Evolutionary conservation across 2,888 invertebrate genomes (phyloP), one percentile per base, ranked within the genome.

Genomic region (Morpho deidamia): DNA sequence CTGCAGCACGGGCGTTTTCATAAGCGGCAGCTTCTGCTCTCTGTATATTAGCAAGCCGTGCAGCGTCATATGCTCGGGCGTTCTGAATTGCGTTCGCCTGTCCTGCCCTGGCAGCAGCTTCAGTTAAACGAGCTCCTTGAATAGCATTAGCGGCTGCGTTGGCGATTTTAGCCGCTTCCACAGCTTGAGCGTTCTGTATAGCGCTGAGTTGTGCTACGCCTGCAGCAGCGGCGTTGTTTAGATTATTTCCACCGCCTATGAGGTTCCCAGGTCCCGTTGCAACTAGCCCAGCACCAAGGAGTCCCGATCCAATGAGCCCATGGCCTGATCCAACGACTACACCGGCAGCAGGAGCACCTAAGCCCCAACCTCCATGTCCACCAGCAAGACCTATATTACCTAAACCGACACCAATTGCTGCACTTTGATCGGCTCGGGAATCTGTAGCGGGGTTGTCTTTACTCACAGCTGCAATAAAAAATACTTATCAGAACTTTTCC

Each of bases 111-210:
- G 88, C 88, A 8, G 83, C 84, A 1, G 78, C 83, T 61, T 88
- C 88, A 7, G 86, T 70, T 10, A 75, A 81, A 10, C 87, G 83
- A 2, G 88, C 88, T 0, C 85, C 84, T 53, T 87, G 86, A 63
- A 88, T 88, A 38, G 85, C 88, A 32, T 83, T 84, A 10, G 85
- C 83, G 43, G 88, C 88, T 0, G 86, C 74, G 67, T 87, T 83
- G 23, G 78, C 84, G 62, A 88, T 85, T 58, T 85, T 80, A 3
- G 86, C 72, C 1, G 80, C 88, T 11, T 84, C 86, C 9, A 77
- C 85, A 10, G 88, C 88, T 55, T 87, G 88, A 1, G 88, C 87
- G 67, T 87, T 87, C 57, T 88, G 87, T 58, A 87, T 86, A 39
- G 87, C 86, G 54, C 83, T 85, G 44, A 88, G 81, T 50, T 86